Conservation (phyloP, 2,888 invertebrate species). For the Hypsopygia costalis region DNA sequence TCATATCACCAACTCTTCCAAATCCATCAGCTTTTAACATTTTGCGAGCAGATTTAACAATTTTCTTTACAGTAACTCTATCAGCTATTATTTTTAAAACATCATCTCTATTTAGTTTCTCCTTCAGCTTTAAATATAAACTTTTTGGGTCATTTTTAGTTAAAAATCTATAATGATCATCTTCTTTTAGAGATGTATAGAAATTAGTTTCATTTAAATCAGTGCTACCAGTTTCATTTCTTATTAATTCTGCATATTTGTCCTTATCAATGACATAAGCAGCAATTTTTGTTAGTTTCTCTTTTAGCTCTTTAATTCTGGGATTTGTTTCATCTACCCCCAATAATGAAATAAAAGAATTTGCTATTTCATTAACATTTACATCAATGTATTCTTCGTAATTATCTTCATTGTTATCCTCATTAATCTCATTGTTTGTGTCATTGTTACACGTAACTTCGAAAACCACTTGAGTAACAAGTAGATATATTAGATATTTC, state of each 20-base stretch:
- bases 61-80: constrained; percentile 23
- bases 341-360: constrained; percentile 27
- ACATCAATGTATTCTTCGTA: no score
- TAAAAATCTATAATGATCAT: constrained; percentile 43
- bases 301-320: constrained; percentile 45
- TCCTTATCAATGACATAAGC: constrained; percentile 45
- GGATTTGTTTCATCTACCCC: constrained; percentile 20
- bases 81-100: constrained; percentile 43
- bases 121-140: constrained; percentile 57
- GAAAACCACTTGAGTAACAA: neutral
- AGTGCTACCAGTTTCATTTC: constrained; percentile 37
- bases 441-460: neutral
- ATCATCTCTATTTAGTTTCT: constrained; percentile 64
- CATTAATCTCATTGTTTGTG: constrained; percentile 4
- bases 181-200: constrained; percentile 45
- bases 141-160: constrained; percentile 38
- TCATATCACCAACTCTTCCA: constrained; percentile 22
- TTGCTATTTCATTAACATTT: constrained; percentile 27
- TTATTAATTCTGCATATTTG: constrained; percentile 33
- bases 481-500: neutral
- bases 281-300: constrained; percentile 46
- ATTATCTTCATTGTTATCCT: constrained; percentile 15
- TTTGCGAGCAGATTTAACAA: constrained; percentile 45
- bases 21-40: constrained; percentile 30
- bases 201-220: constrained; percentile 54